Conservation (phyloP, 2,113 vertebrate genomes). For the Meriones unguiculatus region DNA sequence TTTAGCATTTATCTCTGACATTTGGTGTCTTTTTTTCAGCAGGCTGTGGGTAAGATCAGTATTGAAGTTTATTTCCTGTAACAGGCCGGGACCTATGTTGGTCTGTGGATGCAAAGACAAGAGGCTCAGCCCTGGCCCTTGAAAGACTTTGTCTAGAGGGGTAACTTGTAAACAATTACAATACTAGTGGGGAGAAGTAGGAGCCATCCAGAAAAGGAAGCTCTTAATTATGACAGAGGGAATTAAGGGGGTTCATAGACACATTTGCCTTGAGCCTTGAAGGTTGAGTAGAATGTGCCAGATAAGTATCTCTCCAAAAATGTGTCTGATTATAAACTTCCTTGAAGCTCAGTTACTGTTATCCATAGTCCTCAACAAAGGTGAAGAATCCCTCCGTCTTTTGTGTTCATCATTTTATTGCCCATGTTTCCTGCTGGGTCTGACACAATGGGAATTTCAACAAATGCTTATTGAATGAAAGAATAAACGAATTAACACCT, state of each 20-base stretch:
- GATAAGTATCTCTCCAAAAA: constrained; percentile 62
- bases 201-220: constrained; percentile 37
- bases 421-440: constrained; percentile 59
- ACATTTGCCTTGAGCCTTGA: constrained; percentile 68
- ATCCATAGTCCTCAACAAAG: constrained; percentile 41
- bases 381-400: constrained; percentile 54
- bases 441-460: constrained; percentile 60
- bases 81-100: constrained; percentile 24
- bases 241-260: constrained; percentile 33
- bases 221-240: constrained; percentile 47
- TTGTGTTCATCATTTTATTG: constrained; percentile 60
- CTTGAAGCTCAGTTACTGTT: constrained; percentile 44
- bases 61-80: constrained; percentile 58
- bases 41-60: constrained; percentile 9
- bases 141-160: constrained; percentile 56
- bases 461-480: constrained; percentile 68
- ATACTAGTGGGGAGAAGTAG: constrained; percentile 48
- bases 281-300: constrained; percentile 65
- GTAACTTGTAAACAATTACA: constrained; percentile 61
- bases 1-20: constrained; percentile 50
- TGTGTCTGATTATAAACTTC: constrained; percentile 73
- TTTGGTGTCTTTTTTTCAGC: constrained; percentile 58
- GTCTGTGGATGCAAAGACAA: constrained; percentile 43
- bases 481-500: constrained; percentile 63
- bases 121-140: constrained; percentile 38